phyloP scores from a whole-genome alignment of 2,113 vertebrate genomes.

The Suncus etruscus region DNA sequence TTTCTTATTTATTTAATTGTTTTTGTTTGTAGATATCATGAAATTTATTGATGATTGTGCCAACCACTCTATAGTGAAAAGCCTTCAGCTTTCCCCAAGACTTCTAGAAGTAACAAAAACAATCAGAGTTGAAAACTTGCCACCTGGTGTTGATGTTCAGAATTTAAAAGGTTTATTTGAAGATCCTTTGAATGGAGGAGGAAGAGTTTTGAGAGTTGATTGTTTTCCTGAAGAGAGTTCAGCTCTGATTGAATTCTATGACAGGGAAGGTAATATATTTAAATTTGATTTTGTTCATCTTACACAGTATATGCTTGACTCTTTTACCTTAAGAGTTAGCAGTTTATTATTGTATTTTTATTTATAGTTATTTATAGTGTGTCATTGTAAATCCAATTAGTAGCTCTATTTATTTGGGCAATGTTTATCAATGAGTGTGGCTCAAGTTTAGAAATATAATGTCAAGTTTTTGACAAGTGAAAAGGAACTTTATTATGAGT shows the following conservation, averaged over 20 bases:
- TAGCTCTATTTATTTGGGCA: neutral
- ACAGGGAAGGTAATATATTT: conserved; percentile 87
- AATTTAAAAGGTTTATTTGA: conserved; percentile 90
- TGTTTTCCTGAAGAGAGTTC: conserved; percentile 86
- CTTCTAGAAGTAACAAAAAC: conserved; percentile 88
- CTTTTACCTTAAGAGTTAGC: neutral
- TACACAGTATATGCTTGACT: neutral
- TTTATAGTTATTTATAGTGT: neutral
- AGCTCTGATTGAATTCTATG: conserved; percentile 89
- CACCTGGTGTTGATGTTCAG: conserved; percentile 76
- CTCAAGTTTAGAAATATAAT: neutral
- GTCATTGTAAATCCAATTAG: conserved; percentile 3
- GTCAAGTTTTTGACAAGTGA: conserved; percentile 1
- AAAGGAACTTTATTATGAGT: conserved; percentile 27
- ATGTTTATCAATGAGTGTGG: neutral
- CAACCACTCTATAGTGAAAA: conserved; percentile 79
- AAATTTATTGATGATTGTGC: conserved; percentile 86
- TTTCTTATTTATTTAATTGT: conserved; percentile 29
- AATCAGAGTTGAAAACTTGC: conserved; percentile 89
- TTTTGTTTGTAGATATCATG: conserved; percentile 82
- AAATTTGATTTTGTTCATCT: neutral
- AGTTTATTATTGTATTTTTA: neutral
- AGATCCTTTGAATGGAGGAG: conserved; percentile 85
- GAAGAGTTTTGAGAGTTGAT: conserved; percentile 75
- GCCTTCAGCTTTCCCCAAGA: conserved; percentile 81